These are phyloP conservation scores for Nesometra sesokonis DNA, from an alignment of 35 echinoderm and acorn worm genomes.

Conservation along the genomic window DNA sequence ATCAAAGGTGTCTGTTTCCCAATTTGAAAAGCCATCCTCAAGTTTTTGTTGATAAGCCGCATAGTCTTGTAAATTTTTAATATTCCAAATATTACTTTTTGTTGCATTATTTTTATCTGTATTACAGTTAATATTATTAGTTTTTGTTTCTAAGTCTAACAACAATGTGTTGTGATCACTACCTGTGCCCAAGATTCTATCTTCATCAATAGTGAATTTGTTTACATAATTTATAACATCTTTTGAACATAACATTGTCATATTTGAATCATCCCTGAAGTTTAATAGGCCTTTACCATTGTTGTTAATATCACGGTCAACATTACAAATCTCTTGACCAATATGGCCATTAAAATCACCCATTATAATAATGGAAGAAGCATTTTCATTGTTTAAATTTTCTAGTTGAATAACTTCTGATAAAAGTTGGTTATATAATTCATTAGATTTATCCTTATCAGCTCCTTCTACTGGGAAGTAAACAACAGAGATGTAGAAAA, in stretches of 20 bases:
- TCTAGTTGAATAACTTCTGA: not conserved
- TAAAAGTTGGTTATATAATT: constrained; percentile 1
- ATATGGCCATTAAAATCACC: constrained; percentile 11
- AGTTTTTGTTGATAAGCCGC: not conserved
- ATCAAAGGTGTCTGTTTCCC: not conserved
- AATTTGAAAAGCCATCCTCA: not conserved
- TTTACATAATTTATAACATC: not conserved
- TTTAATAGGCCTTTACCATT: constrained; percentile 5
- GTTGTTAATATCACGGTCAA: not conserved
- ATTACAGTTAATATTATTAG: not conserved
- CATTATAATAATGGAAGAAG: constrained; percentile 2
- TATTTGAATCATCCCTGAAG: constrained; percentile 1
- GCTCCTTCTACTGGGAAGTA: constrained; percentile 13
- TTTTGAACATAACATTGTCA: not conserved
- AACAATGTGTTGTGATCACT: not conserved
- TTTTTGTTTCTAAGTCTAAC: not conserved
- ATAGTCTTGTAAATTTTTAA: not conserved
- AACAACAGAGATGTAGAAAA: not conserved
- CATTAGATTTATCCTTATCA: not conserved
- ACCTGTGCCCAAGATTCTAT: not conserved
- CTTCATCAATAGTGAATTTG: not conserved
- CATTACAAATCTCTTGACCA: not conserved
- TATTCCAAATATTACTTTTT: not conserved
- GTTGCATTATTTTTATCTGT: not conserved
- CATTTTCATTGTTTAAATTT: not conserved